Percentiles rank a stretch among this genome's conserved stretches.
Conservation (phyloP, 2,113 vertebrate genomes). For the Leiothrix lutea region DNA sequence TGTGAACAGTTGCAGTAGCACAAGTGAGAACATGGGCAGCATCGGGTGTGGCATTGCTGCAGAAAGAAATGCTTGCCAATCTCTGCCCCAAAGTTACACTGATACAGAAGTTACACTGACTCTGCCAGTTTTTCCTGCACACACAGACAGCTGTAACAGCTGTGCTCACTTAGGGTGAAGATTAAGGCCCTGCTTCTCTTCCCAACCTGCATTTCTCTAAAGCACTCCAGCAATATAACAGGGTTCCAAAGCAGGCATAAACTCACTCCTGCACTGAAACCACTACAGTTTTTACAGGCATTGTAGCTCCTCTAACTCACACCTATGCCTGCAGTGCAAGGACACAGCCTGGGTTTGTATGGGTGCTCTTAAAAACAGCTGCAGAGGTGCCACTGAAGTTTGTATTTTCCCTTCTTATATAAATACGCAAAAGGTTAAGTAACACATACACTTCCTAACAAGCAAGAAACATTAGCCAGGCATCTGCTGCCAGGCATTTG, state of each 20-base stretch:
- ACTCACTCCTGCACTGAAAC: background rate
- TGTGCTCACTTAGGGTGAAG: background rate
- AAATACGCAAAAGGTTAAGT: constrained; percentile 8
- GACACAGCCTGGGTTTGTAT: background rate
- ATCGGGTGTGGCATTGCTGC: background rate
- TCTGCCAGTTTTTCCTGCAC: background rate
- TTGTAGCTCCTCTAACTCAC: background rate
- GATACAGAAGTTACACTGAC: background rate
- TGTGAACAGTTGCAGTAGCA: background rate
- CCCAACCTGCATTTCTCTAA: background rate
- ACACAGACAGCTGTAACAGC: background rate
- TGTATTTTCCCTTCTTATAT: background rate
- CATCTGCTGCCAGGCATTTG: background rate
- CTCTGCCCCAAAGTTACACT: background rate
- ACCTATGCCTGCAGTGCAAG: background rate
- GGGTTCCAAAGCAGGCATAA: background rate
- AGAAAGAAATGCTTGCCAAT: background rate
- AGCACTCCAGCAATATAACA: background rate
- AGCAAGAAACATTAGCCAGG: background rate
- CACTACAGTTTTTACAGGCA: background rate
- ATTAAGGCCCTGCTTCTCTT: background rate
- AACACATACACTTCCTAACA: background rate
- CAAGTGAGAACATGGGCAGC: background rate
- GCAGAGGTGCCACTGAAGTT: background rate
- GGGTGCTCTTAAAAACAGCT: background rate